These are phyloP conservation scores for Drosophila nigricruria DNA, from an alignment of 2,888 invertebrate species.

Conservation along the genomic window DNA sequence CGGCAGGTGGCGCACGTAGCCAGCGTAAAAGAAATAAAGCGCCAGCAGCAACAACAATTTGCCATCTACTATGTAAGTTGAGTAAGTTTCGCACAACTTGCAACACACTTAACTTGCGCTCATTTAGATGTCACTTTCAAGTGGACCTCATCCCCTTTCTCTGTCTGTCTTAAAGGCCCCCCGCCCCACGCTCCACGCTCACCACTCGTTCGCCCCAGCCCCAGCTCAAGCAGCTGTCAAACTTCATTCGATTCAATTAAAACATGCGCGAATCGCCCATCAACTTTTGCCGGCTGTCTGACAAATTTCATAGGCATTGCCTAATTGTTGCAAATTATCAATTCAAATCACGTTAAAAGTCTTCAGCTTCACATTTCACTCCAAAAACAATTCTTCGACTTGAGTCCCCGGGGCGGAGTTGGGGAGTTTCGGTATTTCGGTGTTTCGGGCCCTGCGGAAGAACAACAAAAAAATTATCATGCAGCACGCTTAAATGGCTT, in stretches of 20 bases:
- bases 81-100: constrained; percentile 28
- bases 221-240: constrained; percentile 40
- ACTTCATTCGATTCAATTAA: constrained; percentile 75
- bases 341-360: constrained; percentile 74
- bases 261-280: constrained; percentile 42
- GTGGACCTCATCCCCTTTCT: constrained; percentile 7
- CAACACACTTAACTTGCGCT: constrained; percentile 35
- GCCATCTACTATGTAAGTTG: constrained; percentile 31
- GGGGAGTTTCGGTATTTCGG: neutral
- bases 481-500: constrained; percentile 80
- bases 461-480: constrained; percentile 73
- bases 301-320: constrained; percentile 54
- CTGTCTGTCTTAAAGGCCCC: too few species aligned
- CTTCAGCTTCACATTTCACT: constrained; percentile 27
- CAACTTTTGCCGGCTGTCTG: constrained; percentile 39
- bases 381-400: neutral
- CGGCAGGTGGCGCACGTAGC: constrained; percentile 56
- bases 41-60: constrained; percentile 1
- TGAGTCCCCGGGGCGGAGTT: neutral
- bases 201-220: neutral
- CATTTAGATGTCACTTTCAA: constrained; percentile 47
- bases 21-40: constrained; percentile 11
- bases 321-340: constrained; percentile 79
- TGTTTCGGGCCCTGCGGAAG: constrained; percentile 2
- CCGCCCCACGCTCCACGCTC: accelerated